phyloP scores from a whole-genome alignment of 2,888 invertebrate species.

The Drosophila flavopinicola region DNA sequence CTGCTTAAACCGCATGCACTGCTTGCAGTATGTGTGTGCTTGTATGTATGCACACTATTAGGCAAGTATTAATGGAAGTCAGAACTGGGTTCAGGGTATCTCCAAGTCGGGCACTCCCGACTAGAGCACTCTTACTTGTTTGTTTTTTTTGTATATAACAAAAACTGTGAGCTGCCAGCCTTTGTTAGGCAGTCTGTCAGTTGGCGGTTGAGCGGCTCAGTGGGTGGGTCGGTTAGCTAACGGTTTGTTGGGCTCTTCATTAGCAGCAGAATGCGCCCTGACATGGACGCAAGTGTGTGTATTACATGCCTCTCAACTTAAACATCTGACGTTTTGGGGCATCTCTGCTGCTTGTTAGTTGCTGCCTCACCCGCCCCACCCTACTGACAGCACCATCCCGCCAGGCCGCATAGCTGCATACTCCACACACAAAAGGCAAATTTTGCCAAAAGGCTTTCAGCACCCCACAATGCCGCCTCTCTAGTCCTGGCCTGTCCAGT shows the following conservation, averaged over 20 bases:
- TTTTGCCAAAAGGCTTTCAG: conserved; percentile 37
- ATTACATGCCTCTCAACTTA: conserved; percentile 34
- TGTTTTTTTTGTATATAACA: conserved; percentile 3
- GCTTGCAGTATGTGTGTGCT: no score
- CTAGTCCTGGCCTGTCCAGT: conserved; percentile 20
- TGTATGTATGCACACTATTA: no score
- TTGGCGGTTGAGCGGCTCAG: conserved; percentile 6
- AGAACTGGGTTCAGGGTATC: no score
- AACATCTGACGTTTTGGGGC: conserved; percentile 14
- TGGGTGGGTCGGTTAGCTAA: background rate
- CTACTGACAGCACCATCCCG: background rate
- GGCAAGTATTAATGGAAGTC: no score
- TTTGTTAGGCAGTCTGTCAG: conserved; percentile 26
- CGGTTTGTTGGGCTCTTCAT: conserved; percentile 62
- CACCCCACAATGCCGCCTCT: background rate
- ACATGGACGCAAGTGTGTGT: conserved; percentile 27
- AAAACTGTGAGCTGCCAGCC: conserved; percentile 16
- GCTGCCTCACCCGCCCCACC: background rate
- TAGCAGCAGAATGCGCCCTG: conserved; percentile 48
- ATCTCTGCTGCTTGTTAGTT: conserved; percentile 55
- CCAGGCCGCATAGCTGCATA: background rate
- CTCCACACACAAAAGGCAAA: conserved; percentile 49
- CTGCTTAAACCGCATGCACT: no score
- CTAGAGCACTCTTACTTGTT: no score
- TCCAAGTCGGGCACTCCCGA: no score